Base-by-base conservation (phyloP, 23 tunicate genomes). In the Phallusia fumigata region DNA sequence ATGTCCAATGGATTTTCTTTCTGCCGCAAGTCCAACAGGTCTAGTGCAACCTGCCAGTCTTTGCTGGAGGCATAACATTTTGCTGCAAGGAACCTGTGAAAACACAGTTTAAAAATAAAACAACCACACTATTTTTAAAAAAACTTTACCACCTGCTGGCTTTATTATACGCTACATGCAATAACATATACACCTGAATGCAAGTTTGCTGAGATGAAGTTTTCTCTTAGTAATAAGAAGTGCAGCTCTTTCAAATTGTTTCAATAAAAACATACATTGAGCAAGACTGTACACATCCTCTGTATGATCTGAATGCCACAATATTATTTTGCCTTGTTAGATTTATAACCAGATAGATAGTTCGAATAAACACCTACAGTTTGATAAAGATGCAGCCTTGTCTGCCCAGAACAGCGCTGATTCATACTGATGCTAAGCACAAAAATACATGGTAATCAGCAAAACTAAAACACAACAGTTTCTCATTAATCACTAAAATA, bases 351-450 rank as follows among this genome's bases (percentile, higher is more conserved):
- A 58, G 3, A 22, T 6, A 18, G 13, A 74, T 0, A 58, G 26
- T 2, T 58, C 24, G 51, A 74, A 16, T 69, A 53, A 30, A 30
- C 3, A 92, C 97, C 87, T 64, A 87, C 97, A 85, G 74, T 83
- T 52, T 34, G 98, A 94, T 33, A 94, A 86, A 0, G 98, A 89
- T 24, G 98, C 91, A 33, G 89, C 98, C 52, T 94, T 94, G 83
- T 94, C 98, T 53, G 98, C 93, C 98, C 98, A 94, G 51, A 90
- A 94, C 36, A 94, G 64, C 16, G 98, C 98, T 12, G 94, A 91
- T 58, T 86, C 79, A 74, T 89, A 89, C 21, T 84, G 82, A 77
- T 81, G 90, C 95, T 90, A 51, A 53, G 76, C 3, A 40, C 47
- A 40, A 3, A 40, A 40, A 40, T 40, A 10, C 10, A 40, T 40